Evolutionary conservation across 2,888 invertebrate genomes (phyloP).

Genomic region (Capitulum mitella): DNA sequence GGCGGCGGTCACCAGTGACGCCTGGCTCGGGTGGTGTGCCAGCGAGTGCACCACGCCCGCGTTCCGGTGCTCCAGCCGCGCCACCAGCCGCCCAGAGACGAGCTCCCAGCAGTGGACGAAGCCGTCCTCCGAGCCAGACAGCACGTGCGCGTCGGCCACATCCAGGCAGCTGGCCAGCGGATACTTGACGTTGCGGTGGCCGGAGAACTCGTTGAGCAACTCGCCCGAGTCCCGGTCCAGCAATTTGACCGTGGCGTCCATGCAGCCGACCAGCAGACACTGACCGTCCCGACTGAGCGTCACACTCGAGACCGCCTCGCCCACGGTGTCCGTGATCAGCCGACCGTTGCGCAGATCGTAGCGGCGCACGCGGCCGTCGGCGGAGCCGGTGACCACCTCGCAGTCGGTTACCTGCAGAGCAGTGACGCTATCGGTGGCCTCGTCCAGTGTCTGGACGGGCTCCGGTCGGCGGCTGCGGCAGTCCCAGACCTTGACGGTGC

Average conservation of each 20-base stretch:
- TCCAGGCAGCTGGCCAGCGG: constrained; percentile 81
- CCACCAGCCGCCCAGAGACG: constrained; percentile 58
- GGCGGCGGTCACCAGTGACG: constrained; percentile 63
- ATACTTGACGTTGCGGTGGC: constrained; percentile 73
- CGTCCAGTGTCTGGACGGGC: constrained; percentile 71
- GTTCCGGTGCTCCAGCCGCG: constrained; percentile 44
- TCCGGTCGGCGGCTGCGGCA: constrained; percentile 54
- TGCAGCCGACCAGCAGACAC: constrained; percentile 76
- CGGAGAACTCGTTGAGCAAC: constrained; percentile 63
- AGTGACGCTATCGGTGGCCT: constrained; percentile 80
- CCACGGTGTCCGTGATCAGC: constrained; percentile 73
- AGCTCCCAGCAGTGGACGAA: constrained; percentile 83
- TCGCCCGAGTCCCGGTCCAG: constrained; percentile 83
- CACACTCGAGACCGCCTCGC: constrained; percentile 73
- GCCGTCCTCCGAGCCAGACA: constrained; percentile 86
- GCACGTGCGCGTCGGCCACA: constrained; percentile 71
- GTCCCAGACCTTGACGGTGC: constrained; percentile 90
- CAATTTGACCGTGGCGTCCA: constrained; percentile 72
- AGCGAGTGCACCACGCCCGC: constrained; percentile 68
- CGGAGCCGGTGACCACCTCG: constrained; percentile 81
- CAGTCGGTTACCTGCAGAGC: constrained; percentile 65
- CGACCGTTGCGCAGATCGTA: constrained; percentile 88
- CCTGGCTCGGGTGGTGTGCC: constrained; percentile 68
- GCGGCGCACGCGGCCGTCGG: constrained; percentile 75
- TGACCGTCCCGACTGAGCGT: constrained; percentile 86